Conservation (phyloP, 2,113 vertebrate genomes). For the Plestiodon gilberti region DNA sequence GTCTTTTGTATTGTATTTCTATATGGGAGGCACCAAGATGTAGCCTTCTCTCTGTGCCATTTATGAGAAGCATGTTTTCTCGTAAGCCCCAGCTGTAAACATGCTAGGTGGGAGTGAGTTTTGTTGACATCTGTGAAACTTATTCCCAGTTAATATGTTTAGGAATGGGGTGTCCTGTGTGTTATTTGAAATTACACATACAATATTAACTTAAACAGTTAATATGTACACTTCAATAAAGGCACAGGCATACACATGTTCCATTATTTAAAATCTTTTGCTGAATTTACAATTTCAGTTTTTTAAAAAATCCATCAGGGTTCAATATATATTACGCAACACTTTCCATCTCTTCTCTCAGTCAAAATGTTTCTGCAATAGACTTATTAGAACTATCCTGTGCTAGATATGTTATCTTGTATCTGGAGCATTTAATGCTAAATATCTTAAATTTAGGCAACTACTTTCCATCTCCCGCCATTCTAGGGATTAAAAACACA, state of each 20-base stretch:
- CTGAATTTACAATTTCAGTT: constrained; percentile 12
- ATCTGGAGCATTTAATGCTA: background rate
- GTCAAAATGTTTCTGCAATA: background rate
- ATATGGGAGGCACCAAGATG: constrained; percentile 42
- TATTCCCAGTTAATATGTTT: background rate
- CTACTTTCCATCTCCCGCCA: background rate
- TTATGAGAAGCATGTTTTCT: constrained; percentile 66
- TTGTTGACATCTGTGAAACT: background rate
- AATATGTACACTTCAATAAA: constrained; percentile 75
- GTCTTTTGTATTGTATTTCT: constrained; percentile 52
- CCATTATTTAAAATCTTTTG: background rate
- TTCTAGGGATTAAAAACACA: background rate
- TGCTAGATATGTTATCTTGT: background rate
- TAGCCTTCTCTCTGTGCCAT: constrained; percentile 35
- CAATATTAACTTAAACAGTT: constrained; percentile 69
- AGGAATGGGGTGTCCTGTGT: background rate
- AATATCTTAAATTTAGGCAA: background rate
- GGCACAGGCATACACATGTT: constrained; percentile 23
- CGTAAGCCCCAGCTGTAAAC: background rate
- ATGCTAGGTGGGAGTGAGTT: background rate
- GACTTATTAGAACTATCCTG: background rate
- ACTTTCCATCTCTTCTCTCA: background rate
- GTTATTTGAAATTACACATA: constrained; percentile 63
- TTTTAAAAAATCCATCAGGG: background rate
- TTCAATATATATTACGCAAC: background rate